Evolutionary conservation across 1,140 invertebrate genomes (phyloP).

Genomic region (Mylabris phalerata): DNA sequence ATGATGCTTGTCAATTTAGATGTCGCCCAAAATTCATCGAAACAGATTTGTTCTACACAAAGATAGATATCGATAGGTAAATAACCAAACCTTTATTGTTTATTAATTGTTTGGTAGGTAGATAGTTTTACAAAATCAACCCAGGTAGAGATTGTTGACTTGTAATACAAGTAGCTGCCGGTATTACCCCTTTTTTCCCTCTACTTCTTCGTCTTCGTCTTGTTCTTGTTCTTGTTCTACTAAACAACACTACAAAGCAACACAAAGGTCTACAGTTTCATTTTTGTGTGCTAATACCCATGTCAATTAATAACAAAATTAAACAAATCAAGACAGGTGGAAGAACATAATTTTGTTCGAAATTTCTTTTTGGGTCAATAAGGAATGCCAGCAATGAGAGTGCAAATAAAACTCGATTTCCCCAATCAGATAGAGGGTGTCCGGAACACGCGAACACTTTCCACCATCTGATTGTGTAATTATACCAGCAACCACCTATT

Average conservation of each 20-base stretch:
- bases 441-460: constrained; percentile 23
- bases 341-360: too few species aligned
- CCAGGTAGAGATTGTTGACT: not conserved
- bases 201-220: not conserved
- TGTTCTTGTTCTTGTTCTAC: not conserved
- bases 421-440: constrained; percentile 19
- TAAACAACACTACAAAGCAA: too few species aligned
- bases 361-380: too few species aligned
- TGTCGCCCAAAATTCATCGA: constrained; percentile 20
- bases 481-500: constrained; percentile 6
- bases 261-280: too few species aligned
- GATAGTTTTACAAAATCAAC: too few species aligned
- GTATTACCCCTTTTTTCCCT: constrained; percentile 1
- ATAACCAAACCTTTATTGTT: too few species aligned
- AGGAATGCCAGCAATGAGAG: constrained; percentile 10
- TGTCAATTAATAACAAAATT: too few species aligned
- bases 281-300: too few species aligned
- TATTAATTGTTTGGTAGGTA: too few species aligned
- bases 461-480: constrained; percentile 28
- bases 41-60: not conserved
- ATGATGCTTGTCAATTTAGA: constrained; percentile 37
- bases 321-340: too few species aligned
- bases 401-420: constrained; percentile 14
- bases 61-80: too few species aligned
- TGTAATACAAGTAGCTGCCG: constrained; percentile 5